Evolutionary conservation across 2,113 vertebrate species (phyloP).

Genomic region (Dunckerocampus dactyliophorus): DNA sequence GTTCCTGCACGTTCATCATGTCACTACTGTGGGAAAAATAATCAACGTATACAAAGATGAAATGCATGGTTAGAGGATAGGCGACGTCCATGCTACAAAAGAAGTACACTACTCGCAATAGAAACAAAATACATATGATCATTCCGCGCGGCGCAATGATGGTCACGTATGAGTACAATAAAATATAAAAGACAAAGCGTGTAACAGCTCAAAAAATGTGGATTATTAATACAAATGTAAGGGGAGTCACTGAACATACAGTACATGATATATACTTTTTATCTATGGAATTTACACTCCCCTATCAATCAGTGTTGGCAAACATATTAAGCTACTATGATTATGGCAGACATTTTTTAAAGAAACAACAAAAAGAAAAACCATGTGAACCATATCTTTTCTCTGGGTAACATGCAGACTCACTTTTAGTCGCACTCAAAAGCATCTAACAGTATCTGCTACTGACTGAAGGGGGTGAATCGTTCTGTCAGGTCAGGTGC

Average conservation of each 20-base stretch:
- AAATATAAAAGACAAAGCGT: constrained; percentile 69
- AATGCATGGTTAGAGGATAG: constrained; percentile 54
- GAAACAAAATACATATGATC: constrained; percentile 86
- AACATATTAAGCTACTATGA: constrained; percentile 19
- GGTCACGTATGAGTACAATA: constrained; percentile 87
- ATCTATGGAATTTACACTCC: constrained; percentile 32
- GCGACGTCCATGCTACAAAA: constrained; percentile 45
- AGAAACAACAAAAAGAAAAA: constrained; percentile 9
- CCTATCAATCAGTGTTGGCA: constrained; percentile 50
- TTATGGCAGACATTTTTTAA: constrained; percentile 22
- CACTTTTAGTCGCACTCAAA: constrained; percentile 4
- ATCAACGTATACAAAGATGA: constrained; percentile 47
- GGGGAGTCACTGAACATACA: constrained; percentile 31
- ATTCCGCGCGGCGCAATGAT: constrained; percentile 99
- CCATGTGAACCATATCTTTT: constrained; percentile 1
- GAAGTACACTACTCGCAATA: constrained; percentile 81
- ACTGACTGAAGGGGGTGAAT: not conserved
- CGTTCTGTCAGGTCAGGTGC: constrained; percentile 21
- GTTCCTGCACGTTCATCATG: constrained; percentile 59
- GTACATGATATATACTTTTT: not conserved
- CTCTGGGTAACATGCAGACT: constrained; percentile 10
- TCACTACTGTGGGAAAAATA: constrained; percentile 49
- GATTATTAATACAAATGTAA: constrained; percentile 72
- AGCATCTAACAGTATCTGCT: constrained; percentile 26
- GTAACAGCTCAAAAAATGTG: constrained; percentile 68